phyloP scores from a whole-genome alignment of 2,797 vertebrate species.

The Crocidura indochinensis region DNA sequence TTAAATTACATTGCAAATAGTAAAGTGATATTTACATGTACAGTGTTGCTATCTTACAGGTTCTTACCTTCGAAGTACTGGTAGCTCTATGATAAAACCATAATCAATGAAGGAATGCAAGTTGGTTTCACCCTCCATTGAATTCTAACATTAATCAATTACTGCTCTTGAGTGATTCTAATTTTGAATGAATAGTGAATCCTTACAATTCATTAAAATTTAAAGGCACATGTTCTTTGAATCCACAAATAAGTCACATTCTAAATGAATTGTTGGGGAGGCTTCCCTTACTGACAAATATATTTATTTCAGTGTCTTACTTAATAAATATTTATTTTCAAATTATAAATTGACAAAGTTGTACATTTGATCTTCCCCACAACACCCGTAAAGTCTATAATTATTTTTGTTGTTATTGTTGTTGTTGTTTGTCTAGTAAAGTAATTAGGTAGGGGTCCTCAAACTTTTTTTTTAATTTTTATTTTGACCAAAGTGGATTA shows the following conservation, averaged over 20 bases:
- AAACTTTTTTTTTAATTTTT: too few species aligned
- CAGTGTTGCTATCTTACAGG: background rate
- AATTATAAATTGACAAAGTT: background rate
- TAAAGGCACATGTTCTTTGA: background rate
- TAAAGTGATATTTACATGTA: background rate
- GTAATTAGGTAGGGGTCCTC: too few species aligned
- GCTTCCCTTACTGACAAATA: constrained; percentile 34
- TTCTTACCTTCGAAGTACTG: background rate
- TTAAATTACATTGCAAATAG: background rate
- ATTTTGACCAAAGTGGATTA: too few species aligned
- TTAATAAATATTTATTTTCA: background rate
- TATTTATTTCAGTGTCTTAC: background rate
- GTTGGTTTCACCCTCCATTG: background rate
- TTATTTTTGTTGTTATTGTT: background rate
- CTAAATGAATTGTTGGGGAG: background rate
- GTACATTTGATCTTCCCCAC: background rate
- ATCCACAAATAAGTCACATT: background rate
- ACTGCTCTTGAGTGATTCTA: constrained; percentile 14
- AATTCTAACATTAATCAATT: constrained; percentile 35
- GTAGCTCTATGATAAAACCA: background rate
- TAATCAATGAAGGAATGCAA: background rate
- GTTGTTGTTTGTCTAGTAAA: too few species aligned
- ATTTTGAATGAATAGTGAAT: constrained; percentile 13
- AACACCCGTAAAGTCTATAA: background rate
- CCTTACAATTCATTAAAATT: background rate